phyloP scores from a whole-genome alignment of 2,797 vertebrate genomes.

The Muscicapa striata region DNA sequence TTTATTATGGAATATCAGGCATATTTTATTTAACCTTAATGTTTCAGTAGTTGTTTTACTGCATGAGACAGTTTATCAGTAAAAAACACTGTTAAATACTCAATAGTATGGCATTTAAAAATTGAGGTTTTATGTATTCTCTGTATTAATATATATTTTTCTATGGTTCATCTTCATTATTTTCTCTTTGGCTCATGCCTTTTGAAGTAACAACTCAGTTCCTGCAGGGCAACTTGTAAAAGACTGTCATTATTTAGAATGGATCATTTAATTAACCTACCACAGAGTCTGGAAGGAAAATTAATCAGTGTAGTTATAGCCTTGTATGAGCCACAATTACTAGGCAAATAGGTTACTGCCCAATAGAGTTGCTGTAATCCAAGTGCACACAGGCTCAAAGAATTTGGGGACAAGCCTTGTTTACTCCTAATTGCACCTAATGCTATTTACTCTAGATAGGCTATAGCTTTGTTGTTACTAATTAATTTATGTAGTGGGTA shows the following conservation, averaged over 20 bases:
- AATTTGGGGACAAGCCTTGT: constrained; percentile 67
- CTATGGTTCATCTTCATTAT: constrained; percentile 43
- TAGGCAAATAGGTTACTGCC: constrained; percentile 67
- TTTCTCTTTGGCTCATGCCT: constrained; percentile 42
- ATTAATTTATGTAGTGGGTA: constrained; percentile 63
- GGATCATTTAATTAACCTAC: constrained; percentile 77
- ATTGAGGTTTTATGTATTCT: not conserved
- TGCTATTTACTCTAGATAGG: constrained; percentile 45
- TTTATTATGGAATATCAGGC: not conserved
- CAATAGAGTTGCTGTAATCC: constrained; percentile 62
- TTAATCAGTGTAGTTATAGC: constrained; percentile 75
- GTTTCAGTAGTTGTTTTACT: not conserved
- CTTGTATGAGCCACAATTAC: constrained; percentile 72
- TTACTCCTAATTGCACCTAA: constrained; percentile 68
- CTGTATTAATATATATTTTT: not conserved
- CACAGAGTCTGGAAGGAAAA: constrained; percentile 69
- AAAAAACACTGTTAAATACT: not conserved
- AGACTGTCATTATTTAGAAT: constrained; percentile 69
- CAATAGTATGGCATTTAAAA: not conserved
- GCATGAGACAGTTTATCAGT: not conserved
- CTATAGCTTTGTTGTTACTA: constrained; percentile 20
- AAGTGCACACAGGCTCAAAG: constrained; percentile 43
- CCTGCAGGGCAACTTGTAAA: constrained; percentile 64
- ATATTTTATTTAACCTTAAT: not conserved
- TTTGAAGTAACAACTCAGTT: constrained; percentile 54